Base-by-base conservation (phyloP, 1,140 invertebrate genomes). In the Aphelinus certus region DNA sequence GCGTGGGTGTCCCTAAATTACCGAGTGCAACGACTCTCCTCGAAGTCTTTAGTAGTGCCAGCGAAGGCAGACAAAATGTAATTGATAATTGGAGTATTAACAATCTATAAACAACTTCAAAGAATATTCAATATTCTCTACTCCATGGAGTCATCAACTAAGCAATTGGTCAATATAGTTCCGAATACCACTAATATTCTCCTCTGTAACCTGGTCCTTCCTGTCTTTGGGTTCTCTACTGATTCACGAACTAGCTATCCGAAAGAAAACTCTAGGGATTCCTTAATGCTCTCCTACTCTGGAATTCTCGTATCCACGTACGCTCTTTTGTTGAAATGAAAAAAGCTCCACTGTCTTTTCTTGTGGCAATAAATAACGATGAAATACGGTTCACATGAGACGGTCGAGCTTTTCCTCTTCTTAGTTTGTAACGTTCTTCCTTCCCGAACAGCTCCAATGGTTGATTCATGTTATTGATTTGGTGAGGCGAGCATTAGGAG, bases 371-470 rank as follows among this genome's bases (percentile, higher is more conserved):
- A 68, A 68, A 68, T 68, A 68, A 68, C 10, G 66, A 68, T 68
- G 10, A 68, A 68, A 68, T 68, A 68, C 66, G 58, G 48, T 68
- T 68, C 53, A 68, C 66, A 26, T 10, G 66, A 67, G 65, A 66
- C 51, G 10, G 2, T 6, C 3, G 49, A 55, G 64, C 26, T 9
- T 46, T 45, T 55, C 56, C 56, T 5, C 43, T 56, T 56, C 65
- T 9, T 5, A 7, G 9, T 49, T 55, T 53, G 65, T 67, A 55
- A 56, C 47, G 3, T 56, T 56, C 56, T 67, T 67, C 7, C 43
- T 55, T 6, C 48, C 7, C n/a, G 26, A 26, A 26, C 26, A 26
- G 26, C 26, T 26, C 26, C 26, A 26, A 26, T 26, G 26, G 26
- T 26, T 26, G 26, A 26, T 26, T 26, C 26, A 26, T 26, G 26